phyloP scores from a whole-genome alignment of 2,888 invertebrate species.

The Corythucha ciliata region DNA sequence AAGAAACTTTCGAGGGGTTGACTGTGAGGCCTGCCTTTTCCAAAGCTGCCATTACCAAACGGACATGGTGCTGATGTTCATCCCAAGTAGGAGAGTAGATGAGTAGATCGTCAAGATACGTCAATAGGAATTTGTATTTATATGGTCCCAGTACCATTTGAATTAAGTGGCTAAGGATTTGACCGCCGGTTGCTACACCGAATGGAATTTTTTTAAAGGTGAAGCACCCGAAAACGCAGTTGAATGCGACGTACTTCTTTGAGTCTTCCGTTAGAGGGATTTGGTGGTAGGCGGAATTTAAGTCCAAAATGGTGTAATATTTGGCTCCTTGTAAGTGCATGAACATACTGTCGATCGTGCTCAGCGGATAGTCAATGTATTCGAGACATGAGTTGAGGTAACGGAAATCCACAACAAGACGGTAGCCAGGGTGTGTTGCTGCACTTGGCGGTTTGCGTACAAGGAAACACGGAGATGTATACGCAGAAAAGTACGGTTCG shows the following conservation, averaged over 20 bases:
- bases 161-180: slow-evolving; percentile 12
- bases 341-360: slow-evolving; percentile 15
- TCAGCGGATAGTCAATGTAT: slow-evolving; percentile 10
- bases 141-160: slow-evolving; percentile 25
- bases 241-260: slow-evolving; percentile 18
- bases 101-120: slow-evolving; percentile 28
- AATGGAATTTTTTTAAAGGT: slow-evolving; percentile 22
- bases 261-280: slow-evolving; percentile 12
- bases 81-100: slow-evolving; percentile 19
- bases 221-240: slow-evolving; percentile 12
- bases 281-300: slow-evolving; percentile 24
- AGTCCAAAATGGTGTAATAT: slow-evolving; percentile 19
- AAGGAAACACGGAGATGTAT: slow-evolving; percentile 8
- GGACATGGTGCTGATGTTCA: no score
- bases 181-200: slow-evolving; percentile 23
- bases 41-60: no score
- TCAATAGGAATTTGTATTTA: slow-evolving; percentile 24
- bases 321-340: slow-evolving; percentile 9
- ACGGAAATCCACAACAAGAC: no score
- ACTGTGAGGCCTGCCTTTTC: no score
- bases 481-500: not conserved
- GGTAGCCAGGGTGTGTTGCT: not conserved
- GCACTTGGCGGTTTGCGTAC: slow-evolving; percentile 1
- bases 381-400: slow-evolving; percentile 3
- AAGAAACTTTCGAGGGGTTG: no score